Evolutionary conservation across 2,888 invertebrate genomes (phyloP), one percentile per base, ranked within the genome.

Genomic region (Nemotelus nigrinus): DNA sequence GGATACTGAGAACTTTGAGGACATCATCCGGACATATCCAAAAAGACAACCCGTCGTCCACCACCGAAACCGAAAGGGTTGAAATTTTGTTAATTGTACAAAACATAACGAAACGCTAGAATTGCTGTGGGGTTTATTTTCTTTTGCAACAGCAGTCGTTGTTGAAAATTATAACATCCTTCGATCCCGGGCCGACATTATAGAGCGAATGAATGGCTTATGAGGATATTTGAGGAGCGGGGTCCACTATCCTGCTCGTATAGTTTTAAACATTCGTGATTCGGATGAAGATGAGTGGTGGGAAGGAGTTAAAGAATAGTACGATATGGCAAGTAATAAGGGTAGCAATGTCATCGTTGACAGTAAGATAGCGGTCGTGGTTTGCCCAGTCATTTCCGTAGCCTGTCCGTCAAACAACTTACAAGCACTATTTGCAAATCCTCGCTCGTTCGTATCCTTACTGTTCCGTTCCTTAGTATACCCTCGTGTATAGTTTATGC

Each of bases 31-130:
- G 55, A 55, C 55, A 55, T 70, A 70, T 55, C 2, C 25, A 53
- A 6, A 70, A 70, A 70, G 70, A 70, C 44, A 70, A 55, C 53
- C 47, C 25, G 25, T 25, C 70, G 70, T 70, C 70, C 70, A 70
- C 70, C 70, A 74, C 74, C 63, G 63, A 74, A 74, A 74, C 74
- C 74, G 74, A 74, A 74, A 74, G 74, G 74, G 74, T 74, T 74
- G 74, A 74, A 74, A 74, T 74, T 74, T 74, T 60, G 74, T 74
- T 74, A 74, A 74, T 74, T 74, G 74, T 74, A 74, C 60, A 74
- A 60, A 63, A 74, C 74, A 74, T 74, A 74, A 74, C 74, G 74
- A 50, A 74, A 74, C 50, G 74, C 70, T 70, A 43, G 70, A 70
- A 53, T 43, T 70, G 70, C 43, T 55, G 25, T n/a, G 45, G 63